Conservation (phyloP, 2,888 invertebrate species). For the Hirtodrosophila confusa region DNA sequence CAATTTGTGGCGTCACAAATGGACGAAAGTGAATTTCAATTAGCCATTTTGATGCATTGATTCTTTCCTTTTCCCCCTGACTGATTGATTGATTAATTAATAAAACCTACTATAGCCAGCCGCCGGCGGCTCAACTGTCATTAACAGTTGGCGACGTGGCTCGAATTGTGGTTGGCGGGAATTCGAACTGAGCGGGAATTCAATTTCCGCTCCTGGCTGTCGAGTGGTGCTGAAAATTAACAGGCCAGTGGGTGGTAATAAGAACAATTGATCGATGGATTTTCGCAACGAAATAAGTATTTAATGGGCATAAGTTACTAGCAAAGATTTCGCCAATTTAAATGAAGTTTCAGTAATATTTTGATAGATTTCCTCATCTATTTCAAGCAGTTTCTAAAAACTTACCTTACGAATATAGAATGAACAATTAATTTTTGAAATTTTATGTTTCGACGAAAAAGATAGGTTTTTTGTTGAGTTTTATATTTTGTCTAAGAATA, state of each 20-base stretch:
- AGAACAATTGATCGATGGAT: slow-evolving; percentile 26
- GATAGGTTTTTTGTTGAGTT: too few species aligned
- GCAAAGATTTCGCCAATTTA: too few species aligned
- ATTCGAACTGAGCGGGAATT: slow-evolving; percentile 39
- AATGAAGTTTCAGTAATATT: too few species aligned
- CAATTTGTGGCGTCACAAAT: slow-evolving; percentile 83
- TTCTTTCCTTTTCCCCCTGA: slow-evolving; percentile 10
- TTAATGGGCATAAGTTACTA: too few species aligned
- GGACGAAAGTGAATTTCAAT: slow-evolving; percentile 82
- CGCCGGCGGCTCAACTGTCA: slow-evolving; percentile 53
- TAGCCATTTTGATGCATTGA: slow-evolving; percentile 59
- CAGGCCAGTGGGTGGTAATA: slow-evolving; percentile 18
- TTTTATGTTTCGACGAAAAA: too few species aligned
- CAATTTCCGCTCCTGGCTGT: slow-evolving; percentile 50
- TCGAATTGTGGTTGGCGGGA: slow-evolving; percentile 27
- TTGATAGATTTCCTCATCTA: too few species aligned
- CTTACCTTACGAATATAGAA: too few species aligned
- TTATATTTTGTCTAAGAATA: too few species aligned
- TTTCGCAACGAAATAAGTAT: slow-evolving; percentile 5
- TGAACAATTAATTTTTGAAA: too few species aligned
- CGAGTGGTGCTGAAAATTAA: slow-evolving; percentile 30
- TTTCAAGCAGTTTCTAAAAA: too few species aligned
- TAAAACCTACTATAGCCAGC: slow-evolving; percentile 33
- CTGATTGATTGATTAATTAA: slow-evolving; percentile 67
- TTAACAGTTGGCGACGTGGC: slow-evolving; percentile 45